Conservation (phyloP, 1,140 invertebrate species). For the Pachypsylla venusta region DNA sequence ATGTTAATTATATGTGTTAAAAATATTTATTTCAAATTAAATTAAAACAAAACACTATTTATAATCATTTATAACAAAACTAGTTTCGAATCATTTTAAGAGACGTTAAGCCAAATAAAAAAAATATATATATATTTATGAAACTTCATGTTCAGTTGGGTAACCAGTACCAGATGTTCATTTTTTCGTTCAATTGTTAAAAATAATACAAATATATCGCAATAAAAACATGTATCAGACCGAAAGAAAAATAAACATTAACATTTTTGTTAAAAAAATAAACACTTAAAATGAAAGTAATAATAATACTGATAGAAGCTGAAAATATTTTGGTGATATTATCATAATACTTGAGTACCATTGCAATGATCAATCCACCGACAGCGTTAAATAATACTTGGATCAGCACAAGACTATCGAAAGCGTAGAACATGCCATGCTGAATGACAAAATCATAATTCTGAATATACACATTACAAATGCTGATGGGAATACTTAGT, state of each 20-base stretch:
- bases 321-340: slow-evolving; percentile 92
- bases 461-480: slow-evolving; percentile 45
- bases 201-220: slow-evolving; percentile 49
- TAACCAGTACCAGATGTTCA: no score
- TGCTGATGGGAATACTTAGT: not conserved
- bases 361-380: slow-evolving; percentile 80
- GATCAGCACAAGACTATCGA: slow-evolving; percentile 66
- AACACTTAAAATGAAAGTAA: slow-evolving; percentile 82
- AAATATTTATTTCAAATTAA: no score
- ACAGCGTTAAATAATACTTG: slow-evolving; percentile 65
- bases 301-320: slow-evolving; percentile 85
- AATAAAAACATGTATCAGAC: slow-evolving; percentile 72
- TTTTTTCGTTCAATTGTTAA: no score
- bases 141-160: no score
- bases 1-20: no score
- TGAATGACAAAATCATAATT: slow-evolving; percentile 37
- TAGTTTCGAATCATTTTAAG: no score
- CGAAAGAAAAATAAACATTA: slow-evolving; percentile 66
- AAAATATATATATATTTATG: no score
- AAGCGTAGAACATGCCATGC: slow-evolving; percentile 56
- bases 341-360: slow-evolving; percentile 90
- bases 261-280: slow-evolving; percentile 82
- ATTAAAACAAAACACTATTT: no score
- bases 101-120: no score
- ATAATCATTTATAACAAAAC: no score